Percentiles rank a stretch among this genome's conserved stretches.
Evolutionary conservation across 2,888 invertebrate genomes (phyloP).

Genomic region (Philonicus albiceps): DNA sequence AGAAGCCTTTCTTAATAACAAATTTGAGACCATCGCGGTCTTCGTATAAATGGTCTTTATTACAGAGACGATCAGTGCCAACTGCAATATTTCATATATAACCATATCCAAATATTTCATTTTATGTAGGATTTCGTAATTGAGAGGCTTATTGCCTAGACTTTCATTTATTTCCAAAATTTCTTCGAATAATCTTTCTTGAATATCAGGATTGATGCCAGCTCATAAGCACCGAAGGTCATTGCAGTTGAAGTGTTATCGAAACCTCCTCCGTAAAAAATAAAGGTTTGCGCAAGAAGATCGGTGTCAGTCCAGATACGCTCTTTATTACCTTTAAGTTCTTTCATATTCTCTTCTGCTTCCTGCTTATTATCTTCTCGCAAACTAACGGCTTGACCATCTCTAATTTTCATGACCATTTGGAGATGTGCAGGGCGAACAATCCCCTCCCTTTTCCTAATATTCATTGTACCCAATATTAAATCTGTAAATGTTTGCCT

Average conservation of each 20-base stretch:
- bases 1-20: constrained; percentile 37
- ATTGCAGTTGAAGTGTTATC: constrained; percentile 63
- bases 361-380: constrained; percentile 54
- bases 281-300: constrained; percentile 52
- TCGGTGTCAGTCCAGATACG: constrained; percentile 52
- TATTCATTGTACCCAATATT: constrained; percentile 57
- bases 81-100: constrained; percentile 64
- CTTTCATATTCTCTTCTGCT: constrained; percentile 42
- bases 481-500: constrained; percentile 54
- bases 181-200: constrained; percentile 64
- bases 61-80: constrained; percentile 65
- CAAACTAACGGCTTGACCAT: constrained; percentile 56
- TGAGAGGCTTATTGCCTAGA: constrained; percentile 60
- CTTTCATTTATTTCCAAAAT: constrained; percentile 62
- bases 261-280: constrained; percentile 65
- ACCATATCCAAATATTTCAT: constrained; percentile 70
- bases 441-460: constrained; percentile 64
- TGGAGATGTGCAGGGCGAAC: constrained; percentile 67
- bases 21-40: constrained; percentile 47
- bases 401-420: constrained; percentile 65
- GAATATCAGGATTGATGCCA: constrained; percentile 67
- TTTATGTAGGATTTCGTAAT: constrained; percentile 66
- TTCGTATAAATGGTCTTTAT: constrained; percentile 63
- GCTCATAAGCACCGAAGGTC: constrained; percentile 64
- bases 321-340: constrained; percentile 59